Base-by-base conservation (phyloP, 1,140 invertebrate species). In the Dendrolimus kikuchii region DNA sequence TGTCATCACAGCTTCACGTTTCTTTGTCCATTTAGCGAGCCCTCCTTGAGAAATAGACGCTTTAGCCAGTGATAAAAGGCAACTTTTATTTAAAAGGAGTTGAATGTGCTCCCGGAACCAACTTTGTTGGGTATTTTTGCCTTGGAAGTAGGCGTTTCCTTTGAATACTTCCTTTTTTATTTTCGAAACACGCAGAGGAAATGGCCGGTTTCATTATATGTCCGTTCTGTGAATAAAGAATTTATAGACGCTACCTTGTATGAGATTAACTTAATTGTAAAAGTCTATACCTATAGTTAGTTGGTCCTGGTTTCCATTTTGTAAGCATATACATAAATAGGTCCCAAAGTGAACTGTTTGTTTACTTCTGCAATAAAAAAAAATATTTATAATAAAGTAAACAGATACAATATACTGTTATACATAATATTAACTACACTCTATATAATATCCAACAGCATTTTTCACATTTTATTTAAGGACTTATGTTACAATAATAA, bases 11-110 rank as follows among this genome's bases (percentile, higher is more conserved):
- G 47, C 46, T 49, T 57, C 50, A 46, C 53, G 46, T 68, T 68
- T 60, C 66, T 69, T 66, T 69, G 61, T 66, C 59, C 61, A 69
- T 60, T 65, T 63, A 58, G 51, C 23, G 10, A 53, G 57, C 51
- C 55, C 46, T 49, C 47, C 62, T 55, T 58, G 57, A 62, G 60
- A 62, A 63, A 66, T 62, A 60, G 60, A 59, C 63, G 54, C 53
- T 63, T 60, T 59, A 60, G 53, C 60, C 61, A 58, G 64, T 64
- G 61, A 66, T 69, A 68, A 66, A 69, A 69, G 55, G 59, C 57
- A 69, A 66, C 67, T 66, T 66, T 69, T 64, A 58, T 64, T 51
- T 59, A 59, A 61, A 64, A 64, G 67, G 51, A 59, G 62, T 66
- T 62, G 55, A 53, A 60, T 62, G 57, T 62, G 43, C 53, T 54